Evolutionary conservation across 2,888 invertebrate species (phyloP).

Genomic region (Eupithecia centaureata): DNA sequence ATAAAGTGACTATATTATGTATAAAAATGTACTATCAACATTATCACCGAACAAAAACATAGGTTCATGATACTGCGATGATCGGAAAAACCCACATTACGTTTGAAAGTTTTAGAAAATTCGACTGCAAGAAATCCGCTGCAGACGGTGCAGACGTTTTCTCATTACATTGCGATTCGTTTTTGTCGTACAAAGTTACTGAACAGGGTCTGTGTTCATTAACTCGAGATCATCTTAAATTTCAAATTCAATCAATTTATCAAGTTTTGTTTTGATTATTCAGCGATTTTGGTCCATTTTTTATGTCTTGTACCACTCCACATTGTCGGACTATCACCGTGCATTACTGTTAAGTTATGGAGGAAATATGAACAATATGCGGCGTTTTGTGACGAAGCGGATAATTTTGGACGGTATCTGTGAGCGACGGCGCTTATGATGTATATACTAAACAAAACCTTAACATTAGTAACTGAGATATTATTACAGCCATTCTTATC

Average conservation of each 20-base stretch:
- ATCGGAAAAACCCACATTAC: too few relatives aligned
- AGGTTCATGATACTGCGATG: too few relatives aligned
- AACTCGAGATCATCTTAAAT: neutral
- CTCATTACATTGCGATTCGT: neutral
- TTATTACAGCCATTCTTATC: neutral
- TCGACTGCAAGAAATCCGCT: neutral
- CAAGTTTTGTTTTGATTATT: neutral
- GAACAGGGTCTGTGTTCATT: neutral
- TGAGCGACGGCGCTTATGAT: constrained; percentile 54
- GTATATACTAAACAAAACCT: too few relatives aligned
- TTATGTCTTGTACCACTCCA: constrained; percentile 41
- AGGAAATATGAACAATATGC: constrained; percentile 59
- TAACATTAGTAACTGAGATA: constrained; percentile 32
- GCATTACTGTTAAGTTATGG: constrained; percentile 55
- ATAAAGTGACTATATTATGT: too few relatives aligned
- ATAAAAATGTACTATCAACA: too few relatives aligned
- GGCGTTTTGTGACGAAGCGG: constrained; percentile 65
- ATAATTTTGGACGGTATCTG: constrained; percentile 63
- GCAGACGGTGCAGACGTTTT: too few relatives aligned
- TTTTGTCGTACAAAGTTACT: neutral
- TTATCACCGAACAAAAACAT: too few relatives aligned
- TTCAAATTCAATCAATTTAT: too few relatives aligned
- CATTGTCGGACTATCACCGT: constrained; percentile 48
- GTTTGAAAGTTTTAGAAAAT: neutral
- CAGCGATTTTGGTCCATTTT: neutral